Base-by-base conservation (phyloP, 2,888 invertebrate genomes). In the Clunio marinus region DNA sequence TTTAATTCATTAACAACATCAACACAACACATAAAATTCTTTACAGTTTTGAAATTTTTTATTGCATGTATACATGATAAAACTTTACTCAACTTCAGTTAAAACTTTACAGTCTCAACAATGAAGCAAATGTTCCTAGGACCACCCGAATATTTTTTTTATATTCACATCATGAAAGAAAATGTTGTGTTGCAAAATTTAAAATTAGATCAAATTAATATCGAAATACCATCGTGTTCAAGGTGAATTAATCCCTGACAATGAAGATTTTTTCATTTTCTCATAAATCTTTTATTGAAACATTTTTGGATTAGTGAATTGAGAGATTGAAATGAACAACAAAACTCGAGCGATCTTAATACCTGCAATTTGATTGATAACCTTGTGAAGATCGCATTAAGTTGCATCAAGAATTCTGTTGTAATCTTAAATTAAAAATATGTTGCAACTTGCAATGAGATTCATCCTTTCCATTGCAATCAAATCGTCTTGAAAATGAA, bases 361-460 rank as follows among this genome's bases (percentile, higher is more conserved):
- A 62, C 62, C 62, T 62, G 62, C 17, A 62, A 28, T 41, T 63
- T 66, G 66, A 66, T 66, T 66, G 66, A 66, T 66, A 66, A 55
- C 66, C 66, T 66, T 66, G 41, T 17, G 55, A 17, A 45, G 20
- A 66, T 55, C 66, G 27, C 35, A 66, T 66, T 66, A 55, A 27
- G 46, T 22, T 62, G 59, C 35, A 59, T 59, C 24, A 25, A 35
- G 25, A 62, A 41, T n/a, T 27, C 58, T n/a, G n/a, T 58, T 58
- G 15, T 58, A 58, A 28, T 58, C 25, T 24, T 15, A n/a, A 41
- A 51, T 17, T 51, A 17, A 20, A 22, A 51, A 51, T 20, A 51
- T 51, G 51, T 51, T 55, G 24, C 20, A 20, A 20, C 13, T 7
- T 8, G 17, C 3, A 45, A 7, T 45, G 3, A 4, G 51, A 51